Base-by-base conservation (phyloP, 1,140 invertebrate species). In the Hylyphantes graminicola region DNA sequence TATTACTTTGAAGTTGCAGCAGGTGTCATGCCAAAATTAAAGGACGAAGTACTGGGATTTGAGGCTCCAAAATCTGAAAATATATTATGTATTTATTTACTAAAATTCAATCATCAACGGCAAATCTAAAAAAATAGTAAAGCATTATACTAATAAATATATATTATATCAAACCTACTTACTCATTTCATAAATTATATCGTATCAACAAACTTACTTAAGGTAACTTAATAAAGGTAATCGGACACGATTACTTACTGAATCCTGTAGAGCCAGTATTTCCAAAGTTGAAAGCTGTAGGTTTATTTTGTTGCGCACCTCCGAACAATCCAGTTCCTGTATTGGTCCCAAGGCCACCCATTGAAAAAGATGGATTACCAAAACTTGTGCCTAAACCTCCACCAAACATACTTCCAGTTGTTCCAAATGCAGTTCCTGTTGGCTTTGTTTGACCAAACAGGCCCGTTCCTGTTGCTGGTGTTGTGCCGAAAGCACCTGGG, bases 331-430 rank as follows among this genome's bases (percentile, higher is more conserved):
- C 51, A 13, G 78, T 86, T 35, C 87, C 87, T 72, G 86, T 86
- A 17, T 70, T 85, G 61, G 79, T 13, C 89, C 91, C 86, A 48
- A 83, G 19, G 88, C 88, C 88, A 48, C 87, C 88, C 88, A 87
- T 79, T 35, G 86, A 77, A 63, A 79, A 72, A 17, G 85, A 73
- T 48, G 85, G 75, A 73, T 86, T 87, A n/a, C 88, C 88, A 75
- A 88, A 87, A 53, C 87, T 85, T 35, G 82, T 64, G 17, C 84
- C 84, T n/a, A 85, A 63, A 6, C 76, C 67, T 21, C 67, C 59
- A 21, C 84, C 84, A 79, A 85, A 85, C 21, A 55, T 65, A 61
- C n/a, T 86, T 17, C 85, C 86, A 48, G 70, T 86, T 2, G 87
- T 87, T 72, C 79, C 79, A 86, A 88, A 86, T 11, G 86, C 87